Conservation (phyloP, 2,888 invertebrate species). For the Dorcus hopei region DNA sequence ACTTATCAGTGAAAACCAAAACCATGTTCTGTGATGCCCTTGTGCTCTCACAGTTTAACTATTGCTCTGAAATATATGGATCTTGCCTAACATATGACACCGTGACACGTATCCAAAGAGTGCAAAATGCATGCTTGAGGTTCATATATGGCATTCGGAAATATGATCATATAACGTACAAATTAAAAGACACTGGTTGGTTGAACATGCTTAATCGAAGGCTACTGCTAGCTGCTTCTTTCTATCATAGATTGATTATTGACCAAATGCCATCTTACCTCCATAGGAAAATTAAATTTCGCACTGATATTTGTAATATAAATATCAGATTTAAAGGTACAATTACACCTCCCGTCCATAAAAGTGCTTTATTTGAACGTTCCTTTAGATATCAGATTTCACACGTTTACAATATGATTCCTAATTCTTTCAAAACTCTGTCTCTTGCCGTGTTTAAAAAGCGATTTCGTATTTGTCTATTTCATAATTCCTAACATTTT, state of each 20-base stretch:
- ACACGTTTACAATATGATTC: no score
- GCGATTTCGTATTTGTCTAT: no score
- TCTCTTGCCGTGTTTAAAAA: no score
- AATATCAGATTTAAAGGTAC: no score
- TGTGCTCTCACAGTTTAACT: neutral
- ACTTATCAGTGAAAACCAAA: neutral
- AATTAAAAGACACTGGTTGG: neutral
- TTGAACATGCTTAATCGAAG: neutral
- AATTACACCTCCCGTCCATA: no score
- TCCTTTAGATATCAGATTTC: no score
- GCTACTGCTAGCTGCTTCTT: neutral
- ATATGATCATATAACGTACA: conserved; percentile 5
- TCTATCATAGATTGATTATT: neutral
- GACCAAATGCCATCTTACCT: neutral
- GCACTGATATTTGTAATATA: no score
- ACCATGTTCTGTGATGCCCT: neutral
- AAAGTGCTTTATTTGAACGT: no score
- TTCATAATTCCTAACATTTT: no score
- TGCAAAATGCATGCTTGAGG: conserved; percentile 1
- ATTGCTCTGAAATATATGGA: neutral
- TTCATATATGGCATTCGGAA: neutral
- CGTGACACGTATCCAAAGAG: neutral
- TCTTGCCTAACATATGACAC: neutral
- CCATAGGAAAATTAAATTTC: no score
- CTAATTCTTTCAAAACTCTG: no score